Evolutionary conservation across 2,113 vertebrate species (phyloP).

Genomic region (Synchiropus splendidus): DNA sequence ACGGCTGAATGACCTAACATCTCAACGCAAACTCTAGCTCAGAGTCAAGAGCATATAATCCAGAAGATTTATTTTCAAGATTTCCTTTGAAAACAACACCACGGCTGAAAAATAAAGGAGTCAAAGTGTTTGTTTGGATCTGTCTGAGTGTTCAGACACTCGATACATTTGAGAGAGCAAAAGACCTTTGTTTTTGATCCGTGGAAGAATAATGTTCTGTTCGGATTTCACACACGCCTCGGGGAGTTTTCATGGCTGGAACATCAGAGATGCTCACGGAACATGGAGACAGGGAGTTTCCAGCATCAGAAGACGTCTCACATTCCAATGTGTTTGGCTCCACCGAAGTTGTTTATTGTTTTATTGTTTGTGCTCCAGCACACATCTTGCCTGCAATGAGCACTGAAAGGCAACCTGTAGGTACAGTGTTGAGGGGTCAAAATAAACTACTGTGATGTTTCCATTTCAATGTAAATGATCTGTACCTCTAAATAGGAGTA

Average conservation of each 20-base stretch:
- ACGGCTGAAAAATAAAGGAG: background rate
- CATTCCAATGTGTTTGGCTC: conserved; percentile 10
- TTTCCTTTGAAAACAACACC: conserved; percentile 12
- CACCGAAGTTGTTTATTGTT: background rate
- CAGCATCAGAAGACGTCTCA: conserved; percentile 24
- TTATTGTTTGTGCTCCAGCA: background rate
- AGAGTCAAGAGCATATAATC: too few relatives aligned
- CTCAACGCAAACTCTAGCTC: too few relatives aligned
- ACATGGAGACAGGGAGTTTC: conserved; percentile 17
- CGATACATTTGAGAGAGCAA: conserved; percentile 3
- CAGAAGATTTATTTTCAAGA: conserved; percentile 1
- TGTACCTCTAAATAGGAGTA: too few relatives aligned
- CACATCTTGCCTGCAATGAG: too few relatives aligned
- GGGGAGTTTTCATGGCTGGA: conserved; percentile 11
- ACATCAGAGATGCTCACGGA: conserved; percentile 18
- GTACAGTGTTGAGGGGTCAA: too few relatives aligned
- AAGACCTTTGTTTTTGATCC: conserved; percentile 14
- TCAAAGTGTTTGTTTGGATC: background rate
- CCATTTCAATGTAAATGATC: conserved; percentile 2
- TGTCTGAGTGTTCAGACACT: background rate
- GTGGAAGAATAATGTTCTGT: conserved; percentile 8
- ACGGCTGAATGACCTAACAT: too few relatives aligned
- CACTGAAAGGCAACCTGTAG: too few relatives aligned
- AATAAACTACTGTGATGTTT: conserved; percentile 3
- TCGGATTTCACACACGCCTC: conserved; percentile 34